A percentile compares a stretch with the other conserved stretches of the same genome.
Conservation (phyloP, 2,797 vertebrate genomes). For the Rhynchonycteris naso region DNA sequence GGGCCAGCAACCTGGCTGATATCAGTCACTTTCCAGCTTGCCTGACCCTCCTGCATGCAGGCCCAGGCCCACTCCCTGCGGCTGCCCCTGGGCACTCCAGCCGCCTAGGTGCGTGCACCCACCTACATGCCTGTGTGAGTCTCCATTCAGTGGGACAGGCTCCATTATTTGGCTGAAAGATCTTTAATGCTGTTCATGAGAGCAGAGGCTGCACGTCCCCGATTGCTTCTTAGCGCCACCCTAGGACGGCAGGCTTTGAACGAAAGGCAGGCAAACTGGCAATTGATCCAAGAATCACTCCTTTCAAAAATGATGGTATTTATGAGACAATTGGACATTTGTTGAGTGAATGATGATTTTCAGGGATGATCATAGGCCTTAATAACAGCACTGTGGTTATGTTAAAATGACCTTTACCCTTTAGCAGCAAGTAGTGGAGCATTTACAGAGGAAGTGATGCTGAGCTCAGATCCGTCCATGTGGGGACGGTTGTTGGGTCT, state of each 20-base stretch:
- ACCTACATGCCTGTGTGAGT: background rate
- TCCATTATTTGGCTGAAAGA: background rate
- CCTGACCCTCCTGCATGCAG: background rate
- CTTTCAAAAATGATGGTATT: background rate
- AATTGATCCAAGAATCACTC: background rate
- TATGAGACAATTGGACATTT: background rate
- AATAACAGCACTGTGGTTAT: background rate
- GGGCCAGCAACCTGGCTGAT: background rate
- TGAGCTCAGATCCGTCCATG: background rate
- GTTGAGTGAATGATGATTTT: background rate
- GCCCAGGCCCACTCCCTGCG: background rate
- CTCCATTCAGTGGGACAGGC: no score
- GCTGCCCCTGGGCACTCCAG: background rate
- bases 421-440: background rate
- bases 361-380: background rate
- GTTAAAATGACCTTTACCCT: background rate
- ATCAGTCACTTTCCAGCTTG: background rate
- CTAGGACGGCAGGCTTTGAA: background rate
- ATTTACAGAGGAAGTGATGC: background rate
- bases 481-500: background rate
- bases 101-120: rapidly evolving
- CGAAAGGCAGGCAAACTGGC: background rate
- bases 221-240: background rate
- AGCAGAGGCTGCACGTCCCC: background rate
- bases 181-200: background rate